Conservation (phyloP, 64 coral and sea anemone species). For the Stichodactyla mertensii region DNA sequence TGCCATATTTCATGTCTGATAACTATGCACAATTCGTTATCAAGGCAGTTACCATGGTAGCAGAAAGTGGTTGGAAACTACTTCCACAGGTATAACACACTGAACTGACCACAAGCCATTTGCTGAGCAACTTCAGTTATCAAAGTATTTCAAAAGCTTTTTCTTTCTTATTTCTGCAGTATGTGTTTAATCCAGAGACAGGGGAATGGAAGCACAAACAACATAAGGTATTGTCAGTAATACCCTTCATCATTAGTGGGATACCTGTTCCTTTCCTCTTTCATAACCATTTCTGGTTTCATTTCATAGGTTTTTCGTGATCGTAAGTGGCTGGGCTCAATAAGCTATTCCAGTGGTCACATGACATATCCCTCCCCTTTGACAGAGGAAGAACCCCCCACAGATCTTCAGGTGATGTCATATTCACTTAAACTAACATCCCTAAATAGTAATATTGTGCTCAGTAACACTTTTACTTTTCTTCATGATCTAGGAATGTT, state of each 20-base stretch:
- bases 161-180: conserved; percentile 37
- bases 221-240: conserved; percentile 51
- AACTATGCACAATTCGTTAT: conserved; percentile 66
- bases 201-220: conserved; percentile 87
- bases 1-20: conserved; percentile 87
- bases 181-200: conserved; percentile 98
- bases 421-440: background rate
- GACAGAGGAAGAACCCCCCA: background rate
- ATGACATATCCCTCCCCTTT: conserved; percentile 74
- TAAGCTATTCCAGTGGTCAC: conserved; percentile 74
- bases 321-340: conserved; percentile 92
- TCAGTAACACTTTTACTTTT: background rate
- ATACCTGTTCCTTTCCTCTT: background rate
- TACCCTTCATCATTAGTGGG: background rate
- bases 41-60: conserved; percentile 72
- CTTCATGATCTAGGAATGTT: conserved; percentile 28
- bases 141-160: too few relatives aligned
- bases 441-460: background rate
- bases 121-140: too few relatives aligned
- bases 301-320: conserved; percentile 73
- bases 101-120: background rate
- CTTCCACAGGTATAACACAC: conserved; percentile 64
- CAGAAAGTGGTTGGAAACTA: conserved; percentile 91
- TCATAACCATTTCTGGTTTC: background rate
- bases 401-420: conserved; percentile 11